These are phyloP conservation scores for Sinocyclocheilus anophthalmus DNA, from an alignment of 2,113 vertebrate species.

Conservation along the genomic window DNA sequence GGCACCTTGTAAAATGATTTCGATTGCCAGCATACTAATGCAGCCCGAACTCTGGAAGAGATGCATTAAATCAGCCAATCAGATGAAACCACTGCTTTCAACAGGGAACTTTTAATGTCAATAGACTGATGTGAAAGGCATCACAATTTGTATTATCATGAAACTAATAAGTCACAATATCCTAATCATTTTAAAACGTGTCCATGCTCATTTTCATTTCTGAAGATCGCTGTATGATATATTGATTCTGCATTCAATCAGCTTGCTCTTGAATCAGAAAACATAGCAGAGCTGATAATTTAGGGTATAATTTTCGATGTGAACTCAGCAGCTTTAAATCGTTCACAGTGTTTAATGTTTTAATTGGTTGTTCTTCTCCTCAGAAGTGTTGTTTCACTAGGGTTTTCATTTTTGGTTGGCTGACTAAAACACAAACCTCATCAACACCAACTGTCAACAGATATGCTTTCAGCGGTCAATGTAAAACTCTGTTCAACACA, in stretches of 20 bases:
- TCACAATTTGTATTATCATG: background rate
- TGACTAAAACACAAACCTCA: conserved; percentile 18
- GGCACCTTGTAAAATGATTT: background rate
- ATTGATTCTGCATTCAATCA: background rate
- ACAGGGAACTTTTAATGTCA: background rate
- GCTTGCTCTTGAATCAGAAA: background rate
- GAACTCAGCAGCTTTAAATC: background rate
- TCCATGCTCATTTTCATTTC: background rate
- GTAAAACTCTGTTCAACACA: background rate
- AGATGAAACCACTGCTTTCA: conserved; percentile 1
- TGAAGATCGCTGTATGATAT: background rate
- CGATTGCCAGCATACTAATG: background rate
- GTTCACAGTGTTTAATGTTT: background rate
- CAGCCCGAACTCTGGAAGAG: background rate
- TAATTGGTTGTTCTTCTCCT: background rate
- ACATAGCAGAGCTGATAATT: background rate
- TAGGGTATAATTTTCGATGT: background rate
- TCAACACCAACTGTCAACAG: background rate
- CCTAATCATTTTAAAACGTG: background rate
- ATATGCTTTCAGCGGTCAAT: background rate
- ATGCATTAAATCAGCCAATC: background rate
- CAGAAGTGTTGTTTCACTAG: background rate
- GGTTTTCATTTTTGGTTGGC: background rate
- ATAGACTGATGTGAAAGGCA: background rate
- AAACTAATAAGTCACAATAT: background rate